Evolutionary conservation across 1,140 invertebrate species (phyloP), one percentile per base, ranked within the genome.

Genomic region (Globodera ellingtonae): DNA sequence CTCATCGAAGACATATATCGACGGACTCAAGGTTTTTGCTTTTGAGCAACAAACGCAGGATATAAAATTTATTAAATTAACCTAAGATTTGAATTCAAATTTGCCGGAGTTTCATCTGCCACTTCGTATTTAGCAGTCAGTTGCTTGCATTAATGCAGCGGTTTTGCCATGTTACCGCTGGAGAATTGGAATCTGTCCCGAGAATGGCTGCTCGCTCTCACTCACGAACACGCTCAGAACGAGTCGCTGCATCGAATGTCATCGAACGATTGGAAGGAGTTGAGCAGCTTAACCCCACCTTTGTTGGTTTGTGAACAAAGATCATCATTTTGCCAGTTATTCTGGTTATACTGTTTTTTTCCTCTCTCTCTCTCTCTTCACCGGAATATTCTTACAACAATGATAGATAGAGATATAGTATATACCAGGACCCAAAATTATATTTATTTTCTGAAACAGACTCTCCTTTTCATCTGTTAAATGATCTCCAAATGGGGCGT

Each of bases 401-500:
- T 24, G 24, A 24, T 24, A 24, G 24, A 24, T 24, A 24, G 35
- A 35, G 35, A 35, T 24, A 1, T 35, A 35, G 35, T 35, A 35
- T 35, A 35, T 35, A 35, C 35, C 3, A 35, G 35, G 3, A 35
- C 35, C 35, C 35, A 35, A 35, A 35, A 2, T 35, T 35, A 1
- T 35, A 35, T 35, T 35, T 35, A 35, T 35, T 35, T 35, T 35
- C 35, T 70, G 6, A 9, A 15, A 6, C 67, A 47, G 67, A 21
- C 35, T 70, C 67, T 35, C 67, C 67, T 47, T 70, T 80, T 69
- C 79, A 78, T 8, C 66, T 80, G 15, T 52, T 80, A 62, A 80
- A 80, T 56, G 79, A 80, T 50, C 21, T 80, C 5, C 50, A 56
- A 35, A 47, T 56, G 70, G 47, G 47, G n/a, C 67, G 67, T 47